phyloP scores from a whole-genome alignment of 1,140 invertebrate species.

The Lucilia cuprina region DNA sequence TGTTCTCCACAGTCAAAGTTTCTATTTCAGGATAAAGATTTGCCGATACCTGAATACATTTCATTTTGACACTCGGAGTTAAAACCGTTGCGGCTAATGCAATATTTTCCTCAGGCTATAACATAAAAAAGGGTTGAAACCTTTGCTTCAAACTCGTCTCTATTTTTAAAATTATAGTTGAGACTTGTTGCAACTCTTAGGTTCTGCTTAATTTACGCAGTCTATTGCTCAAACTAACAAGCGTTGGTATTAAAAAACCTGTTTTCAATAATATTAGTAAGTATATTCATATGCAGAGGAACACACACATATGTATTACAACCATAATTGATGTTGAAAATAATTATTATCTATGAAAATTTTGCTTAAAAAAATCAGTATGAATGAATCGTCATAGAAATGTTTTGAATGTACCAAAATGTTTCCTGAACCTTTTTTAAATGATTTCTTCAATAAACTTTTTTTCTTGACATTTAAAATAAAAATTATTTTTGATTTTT shows the following conservation, averaged over 20 bases:
- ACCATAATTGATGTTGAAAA: too few species aligned
- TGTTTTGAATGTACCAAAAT: too few species aligned
- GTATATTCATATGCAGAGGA: too few species aligned
- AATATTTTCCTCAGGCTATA: neutral
- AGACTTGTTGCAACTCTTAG: neutral
- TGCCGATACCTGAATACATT: neutral
- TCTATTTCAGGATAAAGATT: neutral
- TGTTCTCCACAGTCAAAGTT: neutral
- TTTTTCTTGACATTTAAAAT: too few species aligned
- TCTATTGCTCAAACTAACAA: neutral
- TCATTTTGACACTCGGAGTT: neutral
- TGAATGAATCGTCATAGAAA: too few species aligned
- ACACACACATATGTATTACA: too few species aligned
- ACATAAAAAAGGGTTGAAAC: neutral
- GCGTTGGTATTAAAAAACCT: neutral
- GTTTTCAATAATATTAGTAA: too few species aligned
- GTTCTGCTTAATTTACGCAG: neutral
- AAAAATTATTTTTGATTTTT: too few species aligned
- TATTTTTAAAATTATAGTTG: neutral
- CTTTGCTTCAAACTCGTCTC: neutral
- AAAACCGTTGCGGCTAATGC: neutral
- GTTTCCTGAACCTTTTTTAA: too few species aligned
- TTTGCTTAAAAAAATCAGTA: too few species aligned
- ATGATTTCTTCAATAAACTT: too few species aligned
- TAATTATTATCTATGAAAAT: too few species aligned